Conservation (phyloP, 2,888 invertebrate genomes). For the Aphodius granarius region DNA sequence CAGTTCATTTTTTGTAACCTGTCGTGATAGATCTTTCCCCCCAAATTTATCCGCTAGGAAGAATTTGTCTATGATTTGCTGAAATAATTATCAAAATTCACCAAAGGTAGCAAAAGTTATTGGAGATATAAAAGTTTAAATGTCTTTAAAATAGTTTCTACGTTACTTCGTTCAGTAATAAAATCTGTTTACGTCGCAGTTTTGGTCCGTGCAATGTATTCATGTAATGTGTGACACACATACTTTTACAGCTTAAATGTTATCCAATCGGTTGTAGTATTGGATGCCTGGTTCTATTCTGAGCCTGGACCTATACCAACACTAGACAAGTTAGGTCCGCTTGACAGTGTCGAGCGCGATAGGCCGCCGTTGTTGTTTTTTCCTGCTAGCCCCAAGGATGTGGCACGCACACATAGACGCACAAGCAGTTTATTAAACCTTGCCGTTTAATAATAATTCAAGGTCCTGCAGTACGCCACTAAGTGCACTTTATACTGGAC, state of each 20-base stretch:
- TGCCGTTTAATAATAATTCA: constrained; percentile 32
- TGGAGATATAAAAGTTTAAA: too few species aligned
- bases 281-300: neutral
- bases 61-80: too few species aligned
- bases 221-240: neutral
- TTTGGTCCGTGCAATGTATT: neutral
- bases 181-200: neutral
- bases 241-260: neutral
- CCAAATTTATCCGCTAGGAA: too few species aligned
- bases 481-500: neutral
- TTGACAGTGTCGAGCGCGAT: neutral
- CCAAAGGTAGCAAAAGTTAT: too few species aligned
- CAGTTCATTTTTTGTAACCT: neutral
- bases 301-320: constrained; percentile 4
- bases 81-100: too few species aligned
- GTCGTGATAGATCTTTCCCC: neutral
- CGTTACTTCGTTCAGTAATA: too few species aligned
- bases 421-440: neutral
- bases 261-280: neutral
- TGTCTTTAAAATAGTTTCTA: too few species aligned
- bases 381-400: neutral
- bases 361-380: constrained; percentile 3
- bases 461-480: constrained; percentile 27
- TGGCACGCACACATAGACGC: neutral
- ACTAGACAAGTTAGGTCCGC: neutral